Evolutionary conservation across 2,888 invertebrate species (phyloP).

Genomic region (Coelopa pilipes): DNA sequence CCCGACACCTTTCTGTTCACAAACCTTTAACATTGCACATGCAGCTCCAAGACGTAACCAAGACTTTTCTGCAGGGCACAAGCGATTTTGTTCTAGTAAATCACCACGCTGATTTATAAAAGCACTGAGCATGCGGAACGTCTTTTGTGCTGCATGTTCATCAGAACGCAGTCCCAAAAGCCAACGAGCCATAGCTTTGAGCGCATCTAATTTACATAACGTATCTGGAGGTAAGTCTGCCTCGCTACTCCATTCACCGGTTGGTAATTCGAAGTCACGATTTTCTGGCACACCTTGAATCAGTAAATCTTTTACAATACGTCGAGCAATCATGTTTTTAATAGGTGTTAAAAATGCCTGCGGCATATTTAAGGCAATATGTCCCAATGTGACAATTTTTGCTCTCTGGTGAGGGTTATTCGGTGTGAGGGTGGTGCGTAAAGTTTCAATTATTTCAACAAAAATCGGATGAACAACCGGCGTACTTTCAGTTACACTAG

Average conservation of each 20-base stretch:
- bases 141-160: slow-evolving; percentile 89
- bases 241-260: slow-evolving; percentile 81
- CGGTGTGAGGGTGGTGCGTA: slow-evolving; percentile 80
- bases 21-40: slow-evolving; percentile 95
- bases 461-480: slow-evolving; percentile 75
- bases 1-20: slow-evolving; percentile 95
- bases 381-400: slow-evolving; percentile 93
- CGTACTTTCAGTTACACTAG: slow-evolving; percentile 45
- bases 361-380: slow-evolving; percentile 92
- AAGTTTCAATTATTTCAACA: slow-evolving; percentile 82
- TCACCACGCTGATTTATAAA: slow-evolving; percentile 94
- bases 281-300: slow-evolving; percentile 80
- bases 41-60: slow-evolving; percentile 93
- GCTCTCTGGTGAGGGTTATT: slow-evolving; percentile 87
- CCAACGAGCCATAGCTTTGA: slow-evolving; percentile 98
- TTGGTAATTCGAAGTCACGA: slow-evolving; percentile 62
- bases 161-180: slow-evolving; percentile 89
- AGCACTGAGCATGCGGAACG: slow-evolving; percentile 93
- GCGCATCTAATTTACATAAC: slow-evolving; percentile 89
- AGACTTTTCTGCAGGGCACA: slow-evolving; percentile 89
- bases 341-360: slow-evolving; percentile 89
- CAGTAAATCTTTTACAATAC: slow-evolving; percentile 93
- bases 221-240: slow-evolving; percentile 91
- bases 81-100: slow-evolving; percentile 77
- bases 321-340: slow-evolving; percentile 93